These are phyloP conservation scores for Hyperoplus lanceolatus DNA, from an alignment of 2,797 vertebrate genomes.

Conservation along the genomic window DNA sequence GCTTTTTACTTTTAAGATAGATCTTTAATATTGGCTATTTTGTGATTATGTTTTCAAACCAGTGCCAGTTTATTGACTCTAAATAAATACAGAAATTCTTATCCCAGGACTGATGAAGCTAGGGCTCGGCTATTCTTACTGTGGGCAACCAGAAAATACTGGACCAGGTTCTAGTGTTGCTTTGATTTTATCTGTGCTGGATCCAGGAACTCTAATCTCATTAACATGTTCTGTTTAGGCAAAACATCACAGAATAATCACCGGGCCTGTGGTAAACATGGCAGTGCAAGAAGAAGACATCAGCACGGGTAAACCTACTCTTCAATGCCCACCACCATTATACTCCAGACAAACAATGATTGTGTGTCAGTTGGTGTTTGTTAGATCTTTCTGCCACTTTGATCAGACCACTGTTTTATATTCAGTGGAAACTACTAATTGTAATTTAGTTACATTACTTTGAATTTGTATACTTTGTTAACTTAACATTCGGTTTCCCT, in stretches of 20 bases:
- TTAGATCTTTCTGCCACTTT: slow-evolving; percentile 15
- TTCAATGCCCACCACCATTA: neutral
- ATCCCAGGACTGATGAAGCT: slow-evolving; percentile 2
- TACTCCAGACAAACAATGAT: neutral
- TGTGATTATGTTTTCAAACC: slow-evolving; percentile 52
- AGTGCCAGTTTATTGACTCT: slow-evolving; percentile 21
- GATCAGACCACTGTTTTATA: neutral
- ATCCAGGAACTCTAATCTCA: slow-evolving; percentile 23
- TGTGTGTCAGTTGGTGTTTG: slow-evolving; percentile 6
- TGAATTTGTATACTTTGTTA: neutral
- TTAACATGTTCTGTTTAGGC: slow-evolving; percentile 68
- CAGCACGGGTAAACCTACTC: slow-evolving; percentile 81
- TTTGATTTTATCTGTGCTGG: slow-evolving; percentile 7
- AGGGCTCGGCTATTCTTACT: neutral
- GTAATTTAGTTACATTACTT: neutral
- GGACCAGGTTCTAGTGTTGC: slow-evolving; percentile 1
- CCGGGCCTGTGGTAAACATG: slow-evolving; percentile 60
- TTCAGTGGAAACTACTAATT: neutral
- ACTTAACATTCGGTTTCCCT: neutral
- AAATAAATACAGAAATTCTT: slow-evolving; percentile 66
- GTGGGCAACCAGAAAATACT: neutral
- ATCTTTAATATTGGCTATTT: slow-evolving; percentile 63
- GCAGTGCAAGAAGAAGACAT: slow-evolving; percentile 63
- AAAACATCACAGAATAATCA: slow-evolving; percentile 71
- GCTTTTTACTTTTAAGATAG: slow-evolving; percentile 42